Percentiles rank a stretch among this genome's conserved stretches.
phyloP scores from a whole-genome alignment of 2,113 vertebrate species.

The Tympanuchus pallidicinctus region DNA sequence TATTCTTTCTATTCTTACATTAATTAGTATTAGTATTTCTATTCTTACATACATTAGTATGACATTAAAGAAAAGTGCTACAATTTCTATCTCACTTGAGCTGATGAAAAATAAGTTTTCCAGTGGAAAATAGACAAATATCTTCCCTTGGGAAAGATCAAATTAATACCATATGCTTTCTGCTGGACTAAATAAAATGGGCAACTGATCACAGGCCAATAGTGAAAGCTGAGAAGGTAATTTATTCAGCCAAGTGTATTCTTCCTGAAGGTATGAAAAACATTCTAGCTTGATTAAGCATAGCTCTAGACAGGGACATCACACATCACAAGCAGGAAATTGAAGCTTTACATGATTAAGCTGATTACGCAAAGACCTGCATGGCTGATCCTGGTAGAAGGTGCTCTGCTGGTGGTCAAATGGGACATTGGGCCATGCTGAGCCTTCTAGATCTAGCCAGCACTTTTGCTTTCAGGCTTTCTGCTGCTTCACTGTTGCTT shows the following conservation, averaged over 20 bases:
- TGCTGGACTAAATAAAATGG: neutral
- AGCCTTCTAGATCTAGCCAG: neutral
- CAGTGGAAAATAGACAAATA: neutral
- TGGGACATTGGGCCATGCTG: neutral
- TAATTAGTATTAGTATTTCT: neutral
- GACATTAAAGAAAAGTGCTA: neutral
- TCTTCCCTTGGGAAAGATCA: neutral
- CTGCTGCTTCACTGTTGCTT: neutral
- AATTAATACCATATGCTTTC: neutral
- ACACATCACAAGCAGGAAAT: neutral
- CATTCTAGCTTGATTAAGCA: neutral
- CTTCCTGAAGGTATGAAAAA: neutral
- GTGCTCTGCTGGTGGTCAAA: neutral
- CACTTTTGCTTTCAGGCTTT: neutral
- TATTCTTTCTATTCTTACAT: neutral
- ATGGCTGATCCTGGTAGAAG: neutral
- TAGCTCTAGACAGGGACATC: neutral
- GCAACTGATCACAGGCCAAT: neutral
- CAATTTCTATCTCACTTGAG: neutral
- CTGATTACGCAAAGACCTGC: neutral
- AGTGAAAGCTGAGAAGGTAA: neutral
- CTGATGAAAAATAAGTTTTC: neutral
- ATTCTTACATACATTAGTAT: neutral
- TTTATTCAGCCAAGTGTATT: neutral
- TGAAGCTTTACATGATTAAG: neutral